These are phyloP conservation scores for Hyperoplus lanceolatus DNA, from an alignment of 2,797 vertebrate genomes.

Conservation along the genomic window DNA sequence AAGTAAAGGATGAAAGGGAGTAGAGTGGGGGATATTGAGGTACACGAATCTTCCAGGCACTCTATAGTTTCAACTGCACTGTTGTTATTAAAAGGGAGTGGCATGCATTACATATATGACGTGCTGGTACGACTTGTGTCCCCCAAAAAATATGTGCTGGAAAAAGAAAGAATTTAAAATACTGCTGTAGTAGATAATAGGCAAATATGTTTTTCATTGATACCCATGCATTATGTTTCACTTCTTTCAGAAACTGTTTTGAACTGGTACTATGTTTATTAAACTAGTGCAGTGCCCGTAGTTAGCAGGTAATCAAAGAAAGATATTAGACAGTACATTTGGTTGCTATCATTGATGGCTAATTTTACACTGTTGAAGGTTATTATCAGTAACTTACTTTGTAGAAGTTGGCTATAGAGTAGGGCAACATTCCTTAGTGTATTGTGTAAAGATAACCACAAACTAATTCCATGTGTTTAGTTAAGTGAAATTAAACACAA, in stretches of 20 bases:
- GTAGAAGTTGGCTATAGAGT: too few species aligned
- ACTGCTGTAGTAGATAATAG: neutral
- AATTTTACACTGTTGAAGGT: too few species aligned
- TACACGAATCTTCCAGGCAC: constrained; percentile 57
- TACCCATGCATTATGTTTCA: constrained; percentile 6
- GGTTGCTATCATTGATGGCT: too few species aligned
- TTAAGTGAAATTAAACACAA: too few species aligned
- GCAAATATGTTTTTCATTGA: constrained; percentile 1
- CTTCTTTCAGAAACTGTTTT: constrained; percentile 13
- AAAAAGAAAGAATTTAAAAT: neutral
- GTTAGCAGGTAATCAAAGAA: too few species aligned
- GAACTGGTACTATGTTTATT: neutral
- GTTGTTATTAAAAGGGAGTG: constrained; percentile 35
- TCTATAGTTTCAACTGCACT: constrained; percentile 37
- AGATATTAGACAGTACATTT: too few species aligned
- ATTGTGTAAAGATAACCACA: too few species aligned
- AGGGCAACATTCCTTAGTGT: too few species aligned
- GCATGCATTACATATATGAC: constrained; percentile 34
- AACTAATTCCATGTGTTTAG: too few species aligned
- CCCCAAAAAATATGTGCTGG: neutral
- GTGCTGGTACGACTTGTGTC: constrained; percentile 13
- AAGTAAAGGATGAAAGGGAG: constrained; percentile 44
- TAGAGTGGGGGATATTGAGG: constrained; percentile 23
- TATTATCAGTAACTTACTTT: too few species aligned
- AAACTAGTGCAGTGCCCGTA: neutral